These are phyloP conservation scores for Neoscelio sp. DNA, from an alignment of 2,888 invertebrate genomes.

Conservation along the genomic window DNA sequence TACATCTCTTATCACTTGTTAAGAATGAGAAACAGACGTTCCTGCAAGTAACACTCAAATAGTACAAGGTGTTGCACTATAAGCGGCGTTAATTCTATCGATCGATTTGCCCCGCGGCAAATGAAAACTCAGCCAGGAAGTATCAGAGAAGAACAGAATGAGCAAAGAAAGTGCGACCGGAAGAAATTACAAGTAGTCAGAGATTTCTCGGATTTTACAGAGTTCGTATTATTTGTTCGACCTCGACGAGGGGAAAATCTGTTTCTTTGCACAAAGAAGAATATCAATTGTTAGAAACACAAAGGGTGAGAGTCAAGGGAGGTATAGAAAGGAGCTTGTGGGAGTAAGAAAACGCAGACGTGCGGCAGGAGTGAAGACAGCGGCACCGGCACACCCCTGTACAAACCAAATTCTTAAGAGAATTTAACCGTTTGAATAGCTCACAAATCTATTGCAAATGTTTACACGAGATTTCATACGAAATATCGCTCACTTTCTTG, in stretches of 20 bases:
- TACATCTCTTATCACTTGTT: background rate
- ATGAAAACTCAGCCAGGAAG: slow-evolving; percentile 61
- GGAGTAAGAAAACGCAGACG: slow-evolving; percentile 70
- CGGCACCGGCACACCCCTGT: slow-evolving; percentile 73
- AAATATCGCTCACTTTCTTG: slow-evolving; percentile 70
- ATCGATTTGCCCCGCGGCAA: slow-evolving; percentile 62
- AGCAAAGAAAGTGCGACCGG: slow-evolving; percentile 65
- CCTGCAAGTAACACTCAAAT: slow-evolving; percentile 10
- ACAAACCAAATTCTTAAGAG: slow-evolving; percentile 83
- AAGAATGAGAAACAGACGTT: slow-evolving; percentile 26
- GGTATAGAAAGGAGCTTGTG: slow-evolving; percentile 66
- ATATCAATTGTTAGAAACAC: slow-evolving; percentile 83
- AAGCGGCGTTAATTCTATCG: slow-evolving; percentile 56
- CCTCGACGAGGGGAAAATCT: slow-evolving; percentile 80
- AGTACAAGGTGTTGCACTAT: slow-evolving; percentile 40
- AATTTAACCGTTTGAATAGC: slow-evolving; percentile 83
- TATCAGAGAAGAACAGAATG: slow-evolving; percentile 58
- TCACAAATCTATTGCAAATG: slow-evolving; percentile 83
- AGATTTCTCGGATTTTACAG: slow-evolving; percentile 76
- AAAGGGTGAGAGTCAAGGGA: slow-evolving; percentile 78
- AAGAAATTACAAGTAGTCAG: slow-evolving; percentile 62
- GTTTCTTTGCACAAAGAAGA: slow-evolving; percentile 83
- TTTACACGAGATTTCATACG: slow-evolving; percentile 82
- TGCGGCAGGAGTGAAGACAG: slow-evolving; percentile 63
- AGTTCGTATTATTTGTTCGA: slow-evolving; percentile 81